phyloP scores from a whole-genome alignment of 2,113 vertebrate species.

The Dicentrarchus labrax region DNA sequence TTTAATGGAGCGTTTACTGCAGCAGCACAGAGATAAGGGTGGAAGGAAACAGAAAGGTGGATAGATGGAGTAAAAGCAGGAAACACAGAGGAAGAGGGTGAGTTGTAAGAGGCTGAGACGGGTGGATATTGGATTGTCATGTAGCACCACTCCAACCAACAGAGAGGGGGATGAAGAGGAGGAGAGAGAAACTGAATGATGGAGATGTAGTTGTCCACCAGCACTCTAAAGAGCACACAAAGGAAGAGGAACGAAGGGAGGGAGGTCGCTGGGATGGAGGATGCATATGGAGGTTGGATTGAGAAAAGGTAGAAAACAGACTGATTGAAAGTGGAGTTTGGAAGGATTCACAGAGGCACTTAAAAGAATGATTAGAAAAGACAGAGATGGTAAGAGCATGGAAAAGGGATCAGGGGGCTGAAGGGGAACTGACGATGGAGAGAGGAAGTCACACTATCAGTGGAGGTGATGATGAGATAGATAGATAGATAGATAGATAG shows the following conservation, averaged over 20 bases:
- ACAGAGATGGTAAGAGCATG: slow-evolving; percentile 19
- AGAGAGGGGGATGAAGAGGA: slow-evolving; percentile 47
- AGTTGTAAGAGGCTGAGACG: slow-evolving; percentile 27
- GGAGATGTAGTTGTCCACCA: slow-evolving; percentile 48
- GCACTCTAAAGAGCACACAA: slow-evolving; percentile 61
- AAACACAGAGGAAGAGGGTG: slow-evolving; percentile 2
- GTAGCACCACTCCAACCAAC: slow-evolving; percentile 61
- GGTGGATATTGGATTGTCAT: slow-evolving; percentile 65
- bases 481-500: slow-evolving; percentile 11
- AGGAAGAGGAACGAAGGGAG: slow-evolving; percentile 3
- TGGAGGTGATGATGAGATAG: neutral
- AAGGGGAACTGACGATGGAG: neutral
- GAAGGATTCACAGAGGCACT: slow-evolving; percentile 36
- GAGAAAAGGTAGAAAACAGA: slow-evolving; percentile 19
- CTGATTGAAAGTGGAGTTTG: slow-evolving; percentile 40
- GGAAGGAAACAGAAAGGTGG: neutral
- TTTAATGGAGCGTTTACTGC: neutral
- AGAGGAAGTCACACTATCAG: neutral
- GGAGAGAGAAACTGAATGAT: slow-evolving; percentile 47
- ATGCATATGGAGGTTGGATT: slow-evolving; percentile 18
- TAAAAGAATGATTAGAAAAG: slow-evolving; percentile 36
- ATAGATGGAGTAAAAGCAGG: neutral
- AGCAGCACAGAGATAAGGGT: neutral
- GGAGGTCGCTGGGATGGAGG: slow-evolving; percentile 7
- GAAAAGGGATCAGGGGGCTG: neutral